Conservation (phyloP, 2,888 invertebrate genomes). For the Chloroclystis v-ata region DNA sequence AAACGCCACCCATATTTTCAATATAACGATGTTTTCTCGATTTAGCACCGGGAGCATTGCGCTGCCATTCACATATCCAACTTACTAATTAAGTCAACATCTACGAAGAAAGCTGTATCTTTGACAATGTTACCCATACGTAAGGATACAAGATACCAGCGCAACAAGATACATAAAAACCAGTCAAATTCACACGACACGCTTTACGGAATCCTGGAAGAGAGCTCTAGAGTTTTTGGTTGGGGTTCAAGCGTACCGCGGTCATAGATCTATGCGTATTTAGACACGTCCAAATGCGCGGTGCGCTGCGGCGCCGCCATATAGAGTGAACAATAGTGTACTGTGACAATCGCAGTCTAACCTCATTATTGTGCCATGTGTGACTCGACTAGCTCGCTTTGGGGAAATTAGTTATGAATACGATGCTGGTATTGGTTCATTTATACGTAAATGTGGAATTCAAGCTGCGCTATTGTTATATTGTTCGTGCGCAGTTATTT, state of each 20-base stretch:
- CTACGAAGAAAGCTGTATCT: slow-evolving; percentile 74
- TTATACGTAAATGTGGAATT: slow-evolving; percentile 9
- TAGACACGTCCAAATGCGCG: slow-evolving; percentile 64
- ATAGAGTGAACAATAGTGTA: slow-evolving; percentile 74
- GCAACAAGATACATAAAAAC: slow-evolving; percentile 36
- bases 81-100: slow-evolving; percentile 76
- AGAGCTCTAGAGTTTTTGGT: slow-evolving; percentile 42
- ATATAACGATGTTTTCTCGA: slow-evolving; percentile 69
- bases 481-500: slow-evolving; percentile 12
- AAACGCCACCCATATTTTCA: slow-evolving; percentile 68
- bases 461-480: slow-evolving; percentile 11
- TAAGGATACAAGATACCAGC: slow-evolving; percentile 51
- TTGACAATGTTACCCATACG: slow-evolving; percentile 76
- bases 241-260: slow-evolving; percentile 59
- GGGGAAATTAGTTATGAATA: slow-evolving; percentile 33
- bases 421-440: slow-evolving; percentile 22
- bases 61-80: slow-evolving; percentile 77
- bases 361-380: slow-evolving; percentile 67
- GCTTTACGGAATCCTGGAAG: slow-evolving; percentile 1
- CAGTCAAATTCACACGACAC: not conserved
- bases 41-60: slow-evolving; percentile 67
- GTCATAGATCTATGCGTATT: slow-evolving; percentile 74
- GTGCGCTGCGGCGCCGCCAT: slow-evolving; percentile 67
- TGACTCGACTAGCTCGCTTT: slow-evolving; percentile 38
- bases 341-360: slow-evolving; percentile 65